A percentile compares a stretch with the other conserved stretches of the same genome.
These are phyloP conservation scores for Trochalopteron elliotii DNA, from an alignment of 2,113 vertebrate species.

Conservation along the genomic window DNA sequence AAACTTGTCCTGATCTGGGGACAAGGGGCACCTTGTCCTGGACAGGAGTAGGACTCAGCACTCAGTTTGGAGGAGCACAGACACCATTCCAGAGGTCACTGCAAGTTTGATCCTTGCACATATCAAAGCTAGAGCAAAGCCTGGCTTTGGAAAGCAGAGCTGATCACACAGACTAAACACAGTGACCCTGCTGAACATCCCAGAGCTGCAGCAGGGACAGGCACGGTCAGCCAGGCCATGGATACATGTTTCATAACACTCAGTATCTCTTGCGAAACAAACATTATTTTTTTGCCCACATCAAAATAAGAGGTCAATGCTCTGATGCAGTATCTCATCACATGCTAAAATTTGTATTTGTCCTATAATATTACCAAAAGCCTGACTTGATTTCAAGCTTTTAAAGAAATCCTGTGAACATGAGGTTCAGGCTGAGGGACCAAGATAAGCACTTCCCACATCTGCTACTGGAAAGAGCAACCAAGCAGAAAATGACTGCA, in stretches of 20 bases:
- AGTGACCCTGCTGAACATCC: not conserved
- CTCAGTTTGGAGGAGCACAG: not conserved
- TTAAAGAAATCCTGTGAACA: not conserved
- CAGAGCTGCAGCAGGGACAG: not conserved
- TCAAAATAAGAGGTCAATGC: not conserved
- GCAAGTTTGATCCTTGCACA: rapidly evolving
- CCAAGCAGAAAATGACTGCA: not conserved
- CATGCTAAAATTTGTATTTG: not conserved
- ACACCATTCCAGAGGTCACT: rapidly evolving
- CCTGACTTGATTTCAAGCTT: not conserved
- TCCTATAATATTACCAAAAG: not conserved
- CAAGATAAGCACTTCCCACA: not conserved
- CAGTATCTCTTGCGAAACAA: not conserved
- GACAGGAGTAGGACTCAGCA: not conserved
- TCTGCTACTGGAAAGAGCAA: not conserved
- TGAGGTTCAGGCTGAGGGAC: not conserved
- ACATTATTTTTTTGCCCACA: not conserved
- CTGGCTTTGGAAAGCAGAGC: not conserved
- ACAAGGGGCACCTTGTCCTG: not conserved
- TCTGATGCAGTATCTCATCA: not conserved
- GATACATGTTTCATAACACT: not conserved
- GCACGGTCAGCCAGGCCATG: not conserved
- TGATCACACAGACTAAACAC: not conserved
- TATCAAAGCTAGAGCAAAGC: not conserved
- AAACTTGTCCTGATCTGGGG: not conserved